A percentile compares a stretch with the other conserved stretches of the same genome.
Evolutionary conservation across 2,888 invertebrate species (phyloP).

Genomic region (Notodonta dromedarius): DNA sequence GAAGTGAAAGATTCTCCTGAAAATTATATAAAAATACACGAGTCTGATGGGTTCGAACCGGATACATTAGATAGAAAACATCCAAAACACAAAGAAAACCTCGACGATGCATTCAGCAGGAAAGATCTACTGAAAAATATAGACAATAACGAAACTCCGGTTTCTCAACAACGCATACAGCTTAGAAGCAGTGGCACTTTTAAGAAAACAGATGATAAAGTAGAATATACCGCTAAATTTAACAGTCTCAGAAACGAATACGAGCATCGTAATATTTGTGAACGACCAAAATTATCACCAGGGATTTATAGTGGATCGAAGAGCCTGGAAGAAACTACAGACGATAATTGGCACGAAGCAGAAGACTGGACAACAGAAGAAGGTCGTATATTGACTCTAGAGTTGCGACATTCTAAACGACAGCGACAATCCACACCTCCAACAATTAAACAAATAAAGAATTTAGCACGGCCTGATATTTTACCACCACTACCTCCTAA

Average conservation of each 20-base stretch:
- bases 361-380: conserved; percentile 78
- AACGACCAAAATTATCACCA: conserved; percentile 66
- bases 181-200: conserved; percentile 89
- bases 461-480: conserved; percentile 86
- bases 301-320: conserved; percentile 61
- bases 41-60: conserved; percentile 93
- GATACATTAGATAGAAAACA: conserved; percentile 93
- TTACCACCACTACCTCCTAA: conserved; percentile 86
- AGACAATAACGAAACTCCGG: conserved; percentile 47
- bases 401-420: conserved; percentile 89
- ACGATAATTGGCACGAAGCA: conserved; percentile 63
- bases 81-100: conserved; percentile 68
- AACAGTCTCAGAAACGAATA: conserved; percentile 90
- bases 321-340: conserved; percentile 55
- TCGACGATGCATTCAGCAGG: conserved; percentile 62
- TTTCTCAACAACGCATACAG: conserved; percentile 83
- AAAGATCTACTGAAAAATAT: conserved; percentile 64
- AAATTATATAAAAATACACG: conserved; percentile 89
- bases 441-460: conserved; percentile 73
- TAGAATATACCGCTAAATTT: conserved; percentile 76
- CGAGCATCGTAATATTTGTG: conserved; percentile 84
- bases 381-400: conserved; percentile 88
- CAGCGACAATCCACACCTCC: conserved; percentile 86
- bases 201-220: conserved; percentile 76
- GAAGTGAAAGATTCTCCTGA: conserved; percentile 93